These are phyloP conservation scores for Botrylloides violaceus DNA, from an alignment of 23 tunicate species.

Conservation along the genomic window DNA sequence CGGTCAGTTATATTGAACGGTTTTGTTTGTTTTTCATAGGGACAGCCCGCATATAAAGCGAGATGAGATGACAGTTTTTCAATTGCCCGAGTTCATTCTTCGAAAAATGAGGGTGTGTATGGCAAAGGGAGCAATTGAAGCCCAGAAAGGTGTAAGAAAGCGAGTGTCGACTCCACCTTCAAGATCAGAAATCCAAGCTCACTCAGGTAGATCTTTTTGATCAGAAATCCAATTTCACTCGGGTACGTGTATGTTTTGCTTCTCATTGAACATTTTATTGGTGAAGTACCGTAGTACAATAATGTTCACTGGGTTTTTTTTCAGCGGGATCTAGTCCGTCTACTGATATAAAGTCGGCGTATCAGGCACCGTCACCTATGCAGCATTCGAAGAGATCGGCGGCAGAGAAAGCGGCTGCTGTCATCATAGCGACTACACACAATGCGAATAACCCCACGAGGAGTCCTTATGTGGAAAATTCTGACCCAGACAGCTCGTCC, in stretches of 20 bases:
- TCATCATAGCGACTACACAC: not conserved
- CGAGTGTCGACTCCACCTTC: too few relatives aligned
- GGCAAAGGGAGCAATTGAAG: too few relatives aligned
- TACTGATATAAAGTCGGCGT: not conserved
- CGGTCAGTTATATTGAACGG: too few relatives aligned
- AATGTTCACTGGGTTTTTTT: not conserved
- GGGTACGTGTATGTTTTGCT: too few relatives aligned
- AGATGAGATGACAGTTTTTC: conserved; percentile 76
- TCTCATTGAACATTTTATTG: too few relatives aligned
- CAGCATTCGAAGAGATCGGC: conserved; percentile 16
- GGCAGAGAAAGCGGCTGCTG: conserved; percentile 22
- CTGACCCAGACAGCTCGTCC: not conserved
- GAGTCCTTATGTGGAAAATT: not conserved
- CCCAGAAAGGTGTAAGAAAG: too few relatives aligned
- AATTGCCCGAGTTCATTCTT: conserved; percentile 74
- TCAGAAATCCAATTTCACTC: too few relatives aligned
- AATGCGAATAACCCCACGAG: not conserved
- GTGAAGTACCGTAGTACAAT: too few relatives aligned
- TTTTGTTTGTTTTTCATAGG: conserved; percentile 30
- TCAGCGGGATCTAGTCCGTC: conserved; percentile 6
- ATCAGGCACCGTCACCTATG: not conserved
- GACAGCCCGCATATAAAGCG: conserved; percentile 76
- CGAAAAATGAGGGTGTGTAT: conserved; percentile 62
- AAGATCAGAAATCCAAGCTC: too few relatives aligned
- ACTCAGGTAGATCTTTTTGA: too few relatives aligned